A percentile compares a stretch with the other conserved stretches of the same genome.
Evolutionary conservation across 2,797 vertebrate genomes (phyloP).

Genomic region (Gallirallus australis): DNA sequence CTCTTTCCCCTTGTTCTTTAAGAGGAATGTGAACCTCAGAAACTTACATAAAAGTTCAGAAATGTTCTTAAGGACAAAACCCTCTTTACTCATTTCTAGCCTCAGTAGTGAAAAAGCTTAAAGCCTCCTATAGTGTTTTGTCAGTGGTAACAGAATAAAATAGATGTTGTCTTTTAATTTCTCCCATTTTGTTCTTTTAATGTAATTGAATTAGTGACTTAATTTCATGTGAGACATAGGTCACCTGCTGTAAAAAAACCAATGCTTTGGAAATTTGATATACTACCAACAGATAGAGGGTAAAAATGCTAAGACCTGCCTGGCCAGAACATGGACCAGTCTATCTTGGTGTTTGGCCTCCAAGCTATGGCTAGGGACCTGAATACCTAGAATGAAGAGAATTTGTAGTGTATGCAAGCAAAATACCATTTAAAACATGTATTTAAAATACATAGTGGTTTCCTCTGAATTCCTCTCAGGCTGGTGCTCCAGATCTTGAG

Average conservation of each 20-base stretch:
- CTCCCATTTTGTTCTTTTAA: too few relatives aligned
- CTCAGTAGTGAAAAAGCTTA: neutral
- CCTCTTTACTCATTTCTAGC: neutral
- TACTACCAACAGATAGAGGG: neutral
- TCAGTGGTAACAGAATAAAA: neutral
- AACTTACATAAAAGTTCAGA: neutral
- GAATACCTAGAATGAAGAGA: neutral
- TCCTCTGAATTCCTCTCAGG: neutral
- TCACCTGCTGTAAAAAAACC: neutral
- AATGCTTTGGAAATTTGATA: neutral
- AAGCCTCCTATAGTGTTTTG: neutral
- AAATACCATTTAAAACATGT: neutral
- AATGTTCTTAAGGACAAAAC: neutral
- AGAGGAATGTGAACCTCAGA: neutral
- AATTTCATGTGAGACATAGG: neutral
- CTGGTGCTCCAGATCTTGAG: neutral
- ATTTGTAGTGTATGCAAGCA: neutral
- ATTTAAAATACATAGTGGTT: neutral
- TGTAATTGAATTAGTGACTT: neutral
- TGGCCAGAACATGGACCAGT: neutral
- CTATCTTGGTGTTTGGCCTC: neutral
- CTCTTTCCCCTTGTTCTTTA: neutral
- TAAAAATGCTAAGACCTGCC: neutral
- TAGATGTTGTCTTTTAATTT: neutral
- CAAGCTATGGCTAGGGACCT: neutral